Conservation (phyloP, 92 coral and sea anemone species). For the Montipora capitata region DNA sequence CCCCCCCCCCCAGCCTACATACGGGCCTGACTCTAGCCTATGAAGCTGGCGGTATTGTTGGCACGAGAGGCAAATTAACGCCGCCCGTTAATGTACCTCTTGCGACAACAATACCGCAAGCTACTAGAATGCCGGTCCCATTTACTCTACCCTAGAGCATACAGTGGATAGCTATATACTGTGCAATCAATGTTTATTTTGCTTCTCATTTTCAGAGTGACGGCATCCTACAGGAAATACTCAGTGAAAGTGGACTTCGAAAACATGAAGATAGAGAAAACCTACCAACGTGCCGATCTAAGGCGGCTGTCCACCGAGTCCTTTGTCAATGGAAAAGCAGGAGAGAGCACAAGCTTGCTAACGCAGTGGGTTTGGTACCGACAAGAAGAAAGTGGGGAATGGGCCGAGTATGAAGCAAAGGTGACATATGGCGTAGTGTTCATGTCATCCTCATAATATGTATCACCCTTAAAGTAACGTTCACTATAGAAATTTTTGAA, state of each 20-base stretch:
- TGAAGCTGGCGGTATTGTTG: too few relatives aligned
- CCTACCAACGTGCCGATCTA: conserved; percentile 77
- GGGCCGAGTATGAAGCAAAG: conserved; percentile 82
- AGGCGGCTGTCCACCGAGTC: conserved; percentile 87
- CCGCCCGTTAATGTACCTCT: too few relatives aligned
- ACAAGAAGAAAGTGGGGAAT: conserved; percentile 77
- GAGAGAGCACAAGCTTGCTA: conserved; percentile 52
- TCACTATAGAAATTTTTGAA: too few relatives aligned
- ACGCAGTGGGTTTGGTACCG: conserved; percentile 95
- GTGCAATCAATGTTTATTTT: neutral
- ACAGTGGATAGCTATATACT: too few relatives aligned
- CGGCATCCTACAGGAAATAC: conserved; percentile 20
- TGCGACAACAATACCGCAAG: too few relatives aligned
- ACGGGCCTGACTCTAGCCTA: too few relatives aligned
- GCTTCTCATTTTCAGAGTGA: neutral
- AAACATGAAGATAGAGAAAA: conserved; percentile 76
- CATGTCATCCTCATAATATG: too few relatives aligned
- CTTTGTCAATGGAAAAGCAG: conserved; percentile 53
- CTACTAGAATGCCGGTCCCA: too few relatives aligned
- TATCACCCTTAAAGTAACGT: too few relatives aligned
- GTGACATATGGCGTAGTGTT: neutral
- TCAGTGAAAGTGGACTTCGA: conserved; percentile 78
- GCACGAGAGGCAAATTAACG: too few relatives aligned
- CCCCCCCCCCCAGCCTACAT: too few relatives aligned
- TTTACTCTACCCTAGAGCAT: too few relatives aligned